These are phyloP conservation scores for Cyrtodaria siliqua DNA, from an alignment of 2,888 invertebrate genomes.

Conservation along the genomic window DNA sequence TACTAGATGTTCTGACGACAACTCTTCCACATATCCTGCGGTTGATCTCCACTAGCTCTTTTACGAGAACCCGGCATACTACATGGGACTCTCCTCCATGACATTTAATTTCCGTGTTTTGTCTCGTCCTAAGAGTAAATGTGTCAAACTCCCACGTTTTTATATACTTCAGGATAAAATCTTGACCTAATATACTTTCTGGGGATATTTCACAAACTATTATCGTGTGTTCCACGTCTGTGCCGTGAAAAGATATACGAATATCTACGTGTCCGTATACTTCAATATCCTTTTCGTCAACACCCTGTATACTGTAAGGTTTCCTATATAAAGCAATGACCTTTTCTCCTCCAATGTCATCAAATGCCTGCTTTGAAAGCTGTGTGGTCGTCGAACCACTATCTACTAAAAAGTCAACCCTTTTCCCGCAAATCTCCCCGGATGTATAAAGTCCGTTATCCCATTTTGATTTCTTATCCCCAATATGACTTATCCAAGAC, in stretches of 20 bases:
- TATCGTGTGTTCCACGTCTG: background rate
- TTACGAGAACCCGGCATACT: conserved; percentile 17
- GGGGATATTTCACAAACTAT: conserved; percentile 30
- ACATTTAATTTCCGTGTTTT: background rate
- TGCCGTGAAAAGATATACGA: conserved; percentile 1
- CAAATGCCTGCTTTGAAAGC: conserved; percentile 28
- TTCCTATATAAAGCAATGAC: background rate
- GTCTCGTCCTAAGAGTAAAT: background rate
- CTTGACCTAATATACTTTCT: no score
- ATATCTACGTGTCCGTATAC: conserved; percentile 7
- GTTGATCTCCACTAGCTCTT: no score
- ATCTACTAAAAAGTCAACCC: conserved; percentile 34
- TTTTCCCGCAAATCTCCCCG: no score
- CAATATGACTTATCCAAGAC: no score
- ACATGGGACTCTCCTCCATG: conserved; percentile 7
- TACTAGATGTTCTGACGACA: background rate
- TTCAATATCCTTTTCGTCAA: conserved; percentile 15
- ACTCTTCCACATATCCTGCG: conserved; percentile 3
- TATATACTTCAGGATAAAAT: conserved; percentile 16
- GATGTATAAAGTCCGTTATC: no score
- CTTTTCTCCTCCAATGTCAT: background rate
- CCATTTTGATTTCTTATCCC: no score
- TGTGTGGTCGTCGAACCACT: conserved; percentile 40
- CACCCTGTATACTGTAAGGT: conserved; percentile 1
- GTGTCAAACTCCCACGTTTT: conserved; percentile 23